A percentile compares a stretch with the other conserved stretches of the same genome.
phyloP scores from a whole-genome alignment of 92 coral and sea anemone species.

The Palythoa grandiflora region DNA sequence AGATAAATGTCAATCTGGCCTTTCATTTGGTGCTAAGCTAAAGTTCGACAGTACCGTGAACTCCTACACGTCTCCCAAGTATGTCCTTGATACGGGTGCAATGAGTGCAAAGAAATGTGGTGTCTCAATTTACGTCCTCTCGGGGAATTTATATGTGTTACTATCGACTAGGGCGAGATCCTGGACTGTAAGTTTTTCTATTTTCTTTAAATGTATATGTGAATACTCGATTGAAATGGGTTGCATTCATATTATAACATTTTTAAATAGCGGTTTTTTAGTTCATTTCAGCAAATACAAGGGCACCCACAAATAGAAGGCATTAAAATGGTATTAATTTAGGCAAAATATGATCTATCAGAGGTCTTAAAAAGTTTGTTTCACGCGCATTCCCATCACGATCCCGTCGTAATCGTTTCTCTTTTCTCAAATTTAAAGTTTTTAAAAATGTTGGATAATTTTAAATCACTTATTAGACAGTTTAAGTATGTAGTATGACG shows the following conservation, averaged over 20 bases:
- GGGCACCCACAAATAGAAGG: no score
- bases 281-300: not conserved
- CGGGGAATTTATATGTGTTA: conserved; percentile 75
- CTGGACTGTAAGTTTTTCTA: conserved; percentile 76
- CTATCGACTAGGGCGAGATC: conserved; percentile 70
- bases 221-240: not conserved
- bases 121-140: conserved; percentile 75
- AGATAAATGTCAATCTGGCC: conserved; percentile 73
- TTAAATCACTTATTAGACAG: no score
- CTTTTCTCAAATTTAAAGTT: no score
- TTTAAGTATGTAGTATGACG: no score
- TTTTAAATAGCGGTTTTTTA: no score
- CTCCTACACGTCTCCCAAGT: conserved; percentile 69
- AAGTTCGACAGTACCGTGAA: conserved; percentile 61
- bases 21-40: conserved; percentile 82
- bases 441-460: no score
- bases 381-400: no score
- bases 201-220: not conserved
- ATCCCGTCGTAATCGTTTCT: no score
- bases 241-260: no score
- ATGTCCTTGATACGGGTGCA: conserved; percentile 90
- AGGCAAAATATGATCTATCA: no score
- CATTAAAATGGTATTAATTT: no score
- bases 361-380: no score
- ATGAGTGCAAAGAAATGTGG: conserved; percentile 81